Evolutionary conservation across 2,797 vertebrate species (phyloP), one percentile per base, ranked within the genome.

Genomic region (Tokudaia muenninki): DNA sequence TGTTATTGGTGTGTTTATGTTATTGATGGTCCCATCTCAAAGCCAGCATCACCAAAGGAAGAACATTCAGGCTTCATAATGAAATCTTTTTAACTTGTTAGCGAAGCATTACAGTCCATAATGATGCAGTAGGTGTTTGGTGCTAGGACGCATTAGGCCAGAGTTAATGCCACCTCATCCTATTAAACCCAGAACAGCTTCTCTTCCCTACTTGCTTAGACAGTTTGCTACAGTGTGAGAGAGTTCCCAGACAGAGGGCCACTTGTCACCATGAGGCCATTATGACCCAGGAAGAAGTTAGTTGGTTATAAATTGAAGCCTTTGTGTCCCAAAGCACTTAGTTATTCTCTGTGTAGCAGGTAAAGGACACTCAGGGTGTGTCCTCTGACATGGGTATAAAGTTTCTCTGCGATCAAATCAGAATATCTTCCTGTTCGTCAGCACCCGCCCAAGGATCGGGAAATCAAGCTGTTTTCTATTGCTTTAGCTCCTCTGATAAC

Each of bases 81-180:
- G 37, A 94, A 96, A 91, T 61, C 81, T 41, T 90, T 77, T 95
- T 82, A 79, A 86, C 24, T 97, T 47, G 14, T 92, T 94, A 94
- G 50, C n/a, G n/a, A 92, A 79, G 65, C 8, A 13, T 80, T 80
- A 31, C 24, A 57, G 0, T 55, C 31, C 47, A 6, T 93, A 93
- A 82, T 47, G 87, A 70, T 92, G 50, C 0, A 6, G 91, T 72
- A 41, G 41, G 55, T 77, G 63, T 90, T 92, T 92, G 81, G 84
- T 84, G 80, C 59, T 90, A 50, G 29, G 77, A 78, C 63, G 84
- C 37, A 74, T 83, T 26, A 87, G 79, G 65, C 80, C 75, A 44
- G 70, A 78, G 79, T 61, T 91, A 80, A 88, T 82, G 59, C 59
- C 34, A 4, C 92, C 91, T 87, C 82, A 82, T 92, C 92, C 78